Evolutionary conservation across 2,113 vertebrate species (phyloP).

Genomic region (Ageneiosus marmoratus): DNA sequence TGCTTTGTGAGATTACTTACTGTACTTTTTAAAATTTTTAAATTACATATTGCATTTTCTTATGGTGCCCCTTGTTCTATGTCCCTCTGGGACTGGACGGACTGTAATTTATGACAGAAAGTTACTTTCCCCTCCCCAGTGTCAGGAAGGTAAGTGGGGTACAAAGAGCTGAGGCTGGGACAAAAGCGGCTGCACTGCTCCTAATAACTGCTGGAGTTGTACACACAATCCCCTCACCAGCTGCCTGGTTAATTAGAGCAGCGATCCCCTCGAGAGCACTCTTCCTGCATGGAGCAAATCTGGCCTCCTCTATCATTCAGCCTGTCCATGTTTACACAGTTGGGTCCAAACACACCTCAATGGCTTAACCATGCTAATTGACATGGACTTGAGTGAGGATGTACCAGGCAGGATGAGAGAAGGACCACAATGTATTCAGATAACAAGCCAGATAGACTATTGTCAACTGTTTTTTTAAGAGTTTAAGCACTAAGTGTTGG

Average conservation of each 20-base stretch:
- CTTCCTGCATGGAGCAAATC: constrained; percentile 35
- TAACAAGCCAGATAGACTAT: not conserved
- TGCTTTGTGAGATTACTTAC: not conserved
- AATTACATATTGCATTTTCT: not conserved
- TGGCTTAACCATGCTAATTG: constrained; percentile 49
- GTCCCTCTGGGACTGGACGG: constrained; percentile 30
- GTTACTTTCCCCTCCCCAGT: constrained; percentile 23
- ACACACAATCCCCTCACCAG: constrained; percentile 35
- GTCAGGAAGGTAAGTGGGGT: constrained; percentile 45
- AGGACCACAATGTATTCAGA: constrained; percentile 2
- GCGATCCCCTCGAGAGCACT: constrained; percentile 42
- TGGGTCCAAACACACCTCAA: constrained; percentile 15
- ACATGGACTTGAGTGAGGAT: constrained; percentile 31
- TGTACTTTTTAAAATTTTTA: not conserved
- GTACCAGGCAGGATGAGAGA: constrained; percentile 35
- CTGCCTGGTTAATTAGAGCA: constrained; percentile 60
- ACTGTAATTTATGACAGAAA: constrained; percentile 48
- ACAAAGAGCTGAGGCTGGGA: constrained; percentile 28
- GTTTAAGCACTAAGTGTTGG: not conserved
- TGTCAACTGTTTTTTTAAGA: not conserved
- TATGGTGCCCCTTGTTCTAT: constrained; percentile 13
- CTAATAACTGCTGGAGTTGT: constrained; percentile 28
- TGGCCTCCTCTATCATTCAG: constrained; percentile 47
- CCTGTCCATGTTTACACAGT: constrained; percentile 46
- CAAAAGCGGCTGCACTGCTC: constrained; percentile 29